Percentiles rank a stretch among this genome's conserved stretches.
phyloP scores from a whole-genome alignment of 2,797 vertebrate genomes.

The Buphagus erythrorhynchus region DNA sequence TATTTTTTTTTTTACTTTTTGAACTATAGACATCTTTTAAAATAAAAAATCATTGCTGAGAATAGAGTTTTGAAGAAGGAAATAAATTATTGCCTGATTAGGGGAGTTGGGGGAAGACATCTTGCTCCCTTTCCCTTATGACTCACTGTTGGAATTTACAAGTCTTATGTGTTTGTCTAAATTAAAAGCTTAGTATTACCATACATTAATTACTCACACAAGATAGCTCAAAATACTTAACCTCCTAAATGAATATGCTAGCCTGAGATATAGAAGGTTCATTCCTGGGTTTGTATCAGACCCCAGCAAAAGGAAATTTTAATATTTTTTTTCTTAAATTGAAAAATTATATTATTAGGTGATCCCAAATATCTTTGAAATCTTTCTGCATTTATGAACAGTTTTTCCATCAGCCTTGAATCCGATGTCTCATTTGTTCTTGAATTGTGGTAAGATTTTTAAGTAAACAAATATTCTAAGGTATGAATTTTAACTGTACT shows the following conservation, averaged over 20 bases:
- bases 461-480: neutral
- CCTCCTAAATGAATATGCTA: neutral
- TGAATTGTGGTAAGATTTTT: neutral
- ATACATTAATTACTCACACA: neutral
- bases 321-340: neutral
- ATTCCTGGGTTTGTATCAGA: neutral
- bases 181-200: conserved; percentile 25
- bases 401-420: neutral
- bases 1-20: neutral
- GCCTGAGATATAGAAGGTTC: neutral
- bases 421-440: neutral
- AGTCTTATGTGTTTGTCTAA: conserved; percentile 18
- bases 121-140: neutral
- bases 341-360: neutral
- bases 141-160: conserved; percentile 31
- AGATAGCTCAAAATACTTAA: neutral
- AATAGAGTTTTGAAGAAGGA: neutral
- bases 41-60: neutral
- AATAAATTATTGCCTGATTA: neutral
- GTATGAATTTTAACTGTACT: neutral
- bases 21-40: neutral
- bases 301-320: neutral
- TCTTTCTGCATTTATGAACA: neutral
- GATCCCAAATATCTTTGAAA: neutral
- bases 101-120: neutral